phyloP scores from a whole-genome alignment of 2,888 invertebrate species.

The Toxonevra muliebris region DNA sequence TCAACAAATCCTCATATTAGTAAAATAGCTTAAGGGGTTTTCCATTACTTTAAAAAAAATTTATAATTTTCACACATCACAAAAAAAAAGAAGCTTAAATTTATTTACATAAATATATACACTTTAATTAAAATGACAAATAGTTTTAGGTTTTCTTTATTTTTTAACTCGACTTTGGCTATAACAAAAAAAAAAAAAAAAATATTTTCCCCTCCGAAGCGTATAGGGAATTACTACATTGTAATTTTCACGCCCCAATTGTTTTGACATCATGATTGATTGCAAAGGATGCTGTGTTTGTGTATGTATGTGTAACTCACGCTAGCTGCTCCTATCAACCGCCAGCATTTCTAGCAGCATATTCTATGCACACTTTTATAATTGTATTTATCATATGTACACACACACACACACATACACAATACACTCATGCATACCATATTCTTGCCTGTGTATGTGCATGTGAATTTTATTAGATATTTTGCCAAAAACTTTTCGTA shows the following conservation, averaged over 20 bases:
- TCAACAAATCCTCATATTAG: no score
- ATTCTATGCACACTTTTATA: neutral
- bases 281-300: neutral
- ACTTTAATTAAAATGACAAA: no score
- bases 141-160: no score
- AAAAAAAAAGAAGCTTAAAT: no score
- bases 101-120: no score
- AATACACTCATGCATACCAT: neutral
- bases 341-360: neutral
- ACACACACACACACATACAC: neutral
- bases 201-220: neutral
- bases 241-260: constrained; percentile 23
- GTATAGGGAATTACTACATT: constrained; percentile 1
- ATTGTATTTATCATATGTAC: neutral
- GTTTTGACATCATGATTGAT: constrained; percentile 20
- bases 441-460: neutral
- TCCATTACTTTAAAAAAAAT: no score
- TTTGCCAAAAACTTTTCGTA: no score
- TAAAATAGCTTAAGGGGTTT: no score
- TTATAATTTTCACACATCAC: no score
- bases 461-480: neutral
- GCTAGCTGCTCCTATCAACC: no score
- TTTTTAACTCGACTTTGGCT: no score
- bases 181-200: neutral
- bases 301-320: no score